Evolutionary conservation across 2,888 invertebrate species (phyloP).

Genomic region (Nephrotoma appendiculata): DNA sequence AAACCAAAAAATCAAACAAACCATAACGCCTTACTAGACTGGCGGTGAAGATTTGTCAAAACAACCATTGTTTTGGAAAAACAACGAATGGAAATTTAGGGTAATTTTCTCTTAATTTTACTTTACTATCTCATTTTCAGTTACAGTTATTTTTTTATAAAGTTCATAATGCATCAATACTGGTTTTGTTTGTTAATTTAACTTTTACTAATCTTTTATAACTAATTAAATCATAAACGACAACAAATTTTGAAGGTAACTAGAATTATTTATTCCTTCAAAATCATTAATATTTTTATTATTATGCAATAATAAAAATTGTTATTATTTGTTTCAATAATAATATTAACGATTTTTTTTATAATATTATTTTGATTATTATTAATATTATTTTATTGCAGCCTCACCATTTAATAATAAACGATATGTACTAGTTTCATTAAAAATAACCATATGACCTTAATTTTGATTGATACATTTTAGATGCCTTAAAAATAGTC

Average conservation of each 20-base stretch:
- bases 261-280: neutral
- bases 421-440: no score
- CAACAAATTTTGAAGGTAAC: neutral
- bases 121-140: slow-evolving; percentile 8
- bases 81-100: slow-evolving; percentile 42
- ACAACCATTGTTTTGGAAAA: slow-evolving; percentile 26
- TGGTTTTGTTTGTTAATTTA: slow-evolving; percentile 12
- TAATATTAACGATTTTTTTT: no score
- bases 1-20: neutral
- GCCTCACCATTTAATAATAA: no score
- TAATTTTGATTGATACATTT: no score
- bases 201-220: neutral
- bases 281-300: no score
- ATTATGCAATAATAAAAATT: no score
- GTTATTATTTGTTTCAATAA: no score
- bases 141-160: neutral
- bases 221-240: neutral
- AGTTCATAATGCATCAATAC: neutral
- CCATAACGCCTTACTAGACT: slow-evolving; percentile 18
- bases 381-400: no score
- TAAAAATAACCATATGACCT: no score
- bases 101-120: slow-evolving; percentile 20
- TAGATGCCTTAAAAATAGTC: no score
- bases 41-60: slow-evolving; percentile 30
- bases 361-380: no score